A percentile compares a stretch with the other conserved stretches of the same genome.
These are phyloP conservation scores for Euthynnus affinis DNA, from an alignment of 2,797 vertebrate genomes.

Conservation along the genomic window DNA sequence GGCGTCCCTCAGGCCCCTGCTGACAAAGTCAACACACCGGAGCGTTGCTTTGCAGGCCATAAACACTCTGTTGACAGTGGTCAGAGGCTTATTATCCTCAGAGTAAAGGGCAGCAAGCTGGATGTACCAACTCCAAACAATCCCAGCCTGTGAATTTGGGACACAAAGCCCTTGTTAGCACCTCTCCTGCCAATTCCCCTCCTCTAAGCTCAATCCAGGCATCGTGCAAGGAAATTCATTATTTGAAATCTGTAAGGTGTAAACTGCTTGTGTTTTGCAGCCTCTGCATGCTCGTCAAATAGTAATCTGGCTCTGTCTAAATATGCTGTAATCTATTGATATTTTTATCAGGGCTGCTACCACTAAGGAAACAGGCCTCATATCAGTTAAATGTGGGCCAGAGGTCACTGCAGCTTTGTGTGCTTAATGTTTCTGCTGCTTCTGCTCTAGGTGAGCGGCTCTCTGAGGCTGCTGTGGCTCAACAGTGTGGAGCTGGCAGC, in stretches of 20 bases:
- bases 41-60: slow-evolving; percentile 78
- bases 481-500: slow-evolving; percentile 62
- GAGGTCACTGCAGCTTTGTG: slow-evolving; percentile 74
- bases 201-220: background rate
- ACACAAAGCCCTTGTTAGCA: slow-evolving; percentile 54
- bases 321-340: slow-evolving; percentile 45
- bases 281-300: background rate
- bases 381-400: slow-evolving; percentile 73
- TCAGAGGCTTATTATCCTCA: slow-evolving; percentile 72
- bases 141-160: slow-evolving; percentile 47
- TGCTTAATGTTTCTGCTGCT: slow-evolving; percentile 52
- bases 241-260: slow-evolving; percentile 15
- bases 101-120: slow-evolving; percentile 60
- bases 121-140: slow-evolving; percentile 69
- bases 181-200: slow-evolving; percentile 27
- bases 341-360: slow-evolving; percentile 45
- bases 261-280: slow-evolving; percentile 18
- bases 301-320: slow-evolving; percentile 15
- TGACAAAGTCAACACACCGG: slow-evolving; percentile 79
- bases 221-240: background rate
- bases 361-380: slow-evolving; percentile 43
- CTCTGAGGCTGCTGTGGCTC: slow-evolving; percentile 53
- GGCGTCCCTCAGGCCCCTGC: slow-evolving; percentile 65
- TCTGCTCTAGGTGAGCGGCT: slow-evolving; percentile 35
- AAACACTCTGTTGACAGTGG: slow-evolving; percentile 83